phyloP scores from a whole-genome alignment of 1,140 invertebrate genomes.

The Lasioglossum albipes region DNA sequence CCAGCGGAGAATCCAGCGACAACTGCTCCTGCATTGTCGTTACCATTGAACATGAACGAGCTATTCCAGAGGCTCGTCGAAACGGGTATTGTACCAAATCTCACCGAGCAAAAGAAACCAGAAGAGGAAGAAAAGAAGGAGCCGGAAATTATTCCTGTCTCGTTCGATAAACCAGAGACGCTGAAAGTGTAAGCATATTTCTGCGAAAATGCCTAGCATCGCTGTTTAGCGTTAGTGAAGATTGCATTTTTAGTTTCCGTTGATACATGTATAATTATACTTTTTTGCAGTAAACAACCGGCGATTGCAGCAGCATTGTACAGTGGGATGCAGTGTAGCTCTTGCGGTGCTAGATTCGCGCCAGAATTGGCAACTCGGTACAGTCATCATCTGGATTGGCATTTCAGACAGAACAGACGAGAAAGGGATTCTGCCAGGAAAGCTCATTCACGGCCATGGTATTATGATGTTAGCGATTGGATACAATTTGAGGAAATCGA shows the following conservation, averaged over 20 bases:
- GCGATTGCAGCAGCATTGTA: constrained; percentile 87
- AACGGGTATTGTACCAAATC: constrained; percentile 88
- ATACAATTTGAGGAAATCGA: constrained; percentile 96
- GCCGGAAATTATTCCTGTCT: constrained; percentile 82
- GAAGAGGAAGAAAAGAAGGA: constrained; percentile 77
- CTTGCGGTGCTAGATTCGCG: constrained; percentile 94
- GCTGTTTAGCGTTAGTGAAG: too few species aligned
- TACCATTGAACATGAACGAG: constrained; percentile 87
- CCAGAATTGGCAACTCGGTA: constrained; percentile 93
- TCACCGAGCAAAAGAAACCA: constrained; percentile 75
- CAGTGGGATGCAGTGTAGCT: constrained; percentile 95
- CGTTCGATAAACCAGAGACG: constrained; percentile 85
- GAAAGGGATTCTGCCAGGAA: constrained; percentile 92
- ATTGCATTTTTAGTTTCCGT: too few species aligned
- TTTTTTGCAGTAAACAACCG: constrained; percentile 82
- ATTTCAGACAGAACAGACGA: constrained; percentile 94
- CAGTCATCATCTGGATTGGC: constrained; percentile 97
- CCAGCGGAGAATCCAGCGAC: constrained; percentile 68
- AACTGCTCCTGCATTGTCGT: constrained; percentile 66
- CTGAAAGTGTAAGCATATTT: constrained; percentile 86
- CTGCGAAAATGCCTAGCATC: too few species aligned
- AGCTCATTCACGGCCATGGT: constrained; percentile 92
- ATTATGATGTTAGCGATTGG: constrained; percentile 95
- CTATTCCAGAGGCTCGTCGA: constrained; percentile 91
- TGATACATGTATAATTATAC: background rate